Percentiles rank a stretch among this genome's conserved stretches.
Conservation (phyloP, 2,113 vertebrate species). For the Sapayoa aenigma region DNA sequence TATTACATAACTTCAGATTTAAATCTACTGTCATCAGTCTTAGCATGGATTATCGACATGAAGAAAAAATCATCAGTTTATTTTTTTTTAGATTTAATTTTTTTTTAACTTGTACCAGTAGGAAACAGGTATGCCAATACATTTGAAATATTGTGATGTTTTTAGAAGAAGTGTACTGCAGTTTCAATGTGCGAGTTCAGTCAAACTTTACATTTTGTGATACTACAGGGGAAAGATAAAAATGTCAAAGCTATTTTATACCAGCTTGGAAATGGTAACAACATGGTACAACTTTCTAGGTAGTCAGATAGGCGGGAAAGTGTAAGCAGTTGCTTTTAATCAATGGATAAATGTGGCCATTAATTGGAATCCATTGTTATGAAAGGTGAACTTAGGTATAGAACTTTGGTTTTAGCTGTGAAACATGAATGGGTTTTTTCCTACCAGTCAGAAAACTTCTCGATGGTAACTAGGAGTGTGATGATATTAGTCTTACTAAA, state of each 20-base stretch:
- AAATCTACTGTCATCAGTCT: background rate
- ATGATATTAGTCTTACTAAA: background rate
- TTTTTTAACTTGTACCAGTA: background rate
- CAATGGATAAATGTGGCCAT: background rate
- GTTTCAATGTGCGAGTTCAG: background rate
- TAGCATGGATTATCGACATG: background rate
- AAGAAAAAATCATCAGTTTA: background rate
- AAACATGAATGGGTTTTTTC: background rate
- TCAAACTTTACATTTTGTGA: background rate
- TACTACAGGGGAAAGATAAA: background rate
- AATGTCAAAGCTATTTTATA: background rate
- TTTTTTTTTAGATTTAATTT: background rate
- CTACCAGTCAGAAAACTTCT: background rate
- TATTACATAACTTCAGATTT: slow-evolving; percentile 17
- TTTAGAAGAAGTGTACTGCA: background rate
- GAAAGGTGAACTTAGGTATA: background rate
- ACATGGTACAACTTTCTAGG: background rate
- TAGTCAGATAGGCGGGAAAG: background rate
- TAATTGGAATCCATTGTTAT: background rate
- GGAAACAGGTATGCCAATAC: background rate
- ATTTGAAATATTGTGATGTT: background rate
- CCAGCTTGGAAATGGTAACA: background rate
- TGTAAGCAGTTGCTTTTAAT: background rate
- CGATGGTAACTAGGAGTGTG: background rate
- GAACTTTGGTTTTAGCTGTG: background rate